Base-by-base conservation (phyloP, 1,140 invertebrate species). In the Drosophila burlai region DNA sequence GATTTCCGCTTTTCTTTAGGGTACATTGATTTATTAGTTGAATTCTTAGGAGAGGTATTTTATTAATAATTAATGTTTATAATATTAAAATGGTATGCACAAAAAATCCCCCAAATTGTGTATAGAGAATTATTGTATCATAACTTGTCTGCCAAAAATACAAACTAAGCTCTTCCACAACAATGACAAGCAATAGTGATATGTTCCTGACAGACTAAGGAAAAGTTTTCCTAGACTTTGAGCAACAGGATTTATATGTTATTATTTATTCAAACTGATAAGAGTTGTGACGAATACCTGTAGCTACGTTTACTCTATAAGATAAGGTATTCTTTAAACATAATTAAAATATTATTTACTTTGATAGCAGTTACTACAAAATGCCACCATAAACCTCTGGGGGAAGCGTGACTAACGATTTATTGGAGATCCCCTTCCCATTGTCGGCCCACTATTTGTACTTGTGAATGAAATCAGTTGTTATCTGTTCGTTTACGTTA, bases 401-500 rank as follows among this genome's bases (percentile, higher is more conserved):
- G 42, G 36, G 21, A 38, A 47, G 21, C 13, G 47, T 69, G 62
- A 66, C 31, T 54, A 67, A 69, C 34, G 26, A 45, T 18, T 18
- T 52, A 15, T 40, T 58, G 21, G 31, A 71, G 40, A 65, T 7
- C 34, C 38, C 36, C 18, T n/a, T 18, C 11, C 10, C 24, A 24
- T 21, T 36, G 18, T 4, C 9, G 4, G 1, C 2, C 15, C 11
- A 42, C 62, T 47, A 36, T 58, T 65, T 61, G 36, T 36, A 64
- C 49, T 68, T 49, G 45, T 71, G 67, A 83, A 79, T 71, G 58
- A 83, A 76, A 76, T 75, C 76, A 47, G 50, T 60, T 72, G 58
- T 68, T 83, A 85, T 78, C 64, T 54, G 11, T 31, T 52, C 42
- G 31, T 72, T 71, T 42, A 40, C 46, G 11, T 43, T 47, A 26